Percentiles rank a stretch among this genome's conserved stretches.
phyloP scores from a whole-genome alignment of 2,113 vertebrate species.

The Malurus cyaneus region DNA sequence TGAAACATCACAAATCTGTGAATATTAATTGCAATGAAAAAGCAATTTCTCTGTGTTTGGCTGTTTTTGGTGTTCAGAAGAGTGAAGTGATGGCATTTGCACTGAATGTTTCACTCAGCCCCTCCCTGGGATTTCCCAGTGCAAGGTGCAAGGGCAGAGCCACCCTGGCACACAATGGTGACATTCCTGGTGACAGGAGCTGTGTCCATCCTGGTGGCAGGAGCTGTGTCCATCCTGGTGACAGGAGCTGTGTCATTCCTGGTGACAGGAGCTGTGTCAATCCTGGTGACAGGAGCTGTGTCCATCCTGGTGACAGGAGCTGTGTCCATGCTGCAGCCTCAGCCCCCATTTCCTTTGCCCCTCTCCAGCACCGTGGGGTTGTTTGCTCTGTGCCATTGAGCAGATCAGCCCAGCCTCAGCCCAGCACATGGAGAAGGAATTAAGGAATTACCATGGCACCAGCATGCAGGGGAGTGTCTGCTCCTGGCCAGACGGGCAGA shows the following conservation, averaged over 20 bases:
- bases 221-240: not conserved
- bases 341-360: not conserved
- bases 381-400: not conserved
- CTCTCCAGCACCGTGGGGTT: not conserved
- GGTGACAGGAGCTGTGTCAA: not conserved
- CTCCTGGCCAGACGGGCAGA: constrained; percentile 52
- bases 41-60: rapidly evolving
- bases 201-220: not conserved
- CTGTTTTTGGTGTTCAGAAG: not conserved
- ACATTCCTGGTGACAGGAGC: not conserved
- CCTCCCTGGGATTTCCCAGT: not conserved
- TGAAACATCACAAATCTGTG: not conserved
- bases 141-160: not conserved
- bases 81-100: not conserved
- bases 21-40: not conserved
- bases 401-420: not conserved
- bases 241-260: not conserved
- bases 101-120: not conserved
- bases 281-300: not conserved
- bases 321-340: not conserved
- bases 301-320: not conserved
- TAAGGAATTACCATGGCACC: constrained; percentile 20
- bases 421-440: constrained; percentile 21
- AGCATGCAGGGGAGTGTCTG: constrained; percentile 8
- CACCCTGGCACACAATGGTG: not conserved